phyloP scores from a whole-genome alignment of 2,888 invertebrate species.

The Xestobium rufovillosum region DNA sequence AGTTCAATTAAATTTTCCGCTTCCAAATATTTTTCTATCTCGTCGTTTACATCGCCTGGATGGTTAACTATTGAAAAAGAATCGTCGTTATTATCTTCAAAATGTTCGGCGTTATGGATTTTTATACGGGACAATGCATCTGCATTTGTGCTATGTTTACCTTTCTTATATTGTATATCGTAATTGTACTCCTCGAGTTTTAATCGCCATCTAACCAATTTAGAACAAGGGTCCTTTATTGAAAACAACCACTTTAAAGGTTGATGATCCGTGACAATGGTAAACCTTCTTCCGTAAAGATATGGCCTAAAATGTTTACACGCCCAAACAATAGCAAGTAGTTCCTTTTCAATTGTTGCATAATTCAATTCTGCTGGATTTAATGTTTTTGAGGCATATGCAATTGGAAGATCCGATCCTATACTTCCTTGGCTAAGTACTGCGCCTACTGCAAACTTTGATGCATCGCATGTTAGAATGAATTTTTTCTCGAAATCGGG shows the following conservation, averaged over 20 bases:
- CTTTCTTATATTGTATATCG: constrained; percentile 22
- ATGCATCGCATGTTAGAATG: too few relatives aligned
- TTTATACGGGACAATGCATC: constrained; percentile 11
- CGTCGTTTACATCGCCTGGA: constrained; percentile 1
- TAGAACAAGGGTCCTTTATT: constrained; percentile 21
- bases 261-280: constrained; percentile 29
- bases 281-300: constrained; percentile 27
- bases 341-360: constrained; percentile 25
- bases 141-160: constrained; percentile 19
- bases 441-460: too few relatives aligned
- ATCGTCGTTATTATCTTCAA: not conserved
- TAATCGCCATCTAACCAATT: constrained; percentile 27
- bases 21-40: not conserved
- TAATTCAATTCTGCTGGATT: too few relatives aligned
- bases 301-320: constrained; percentile 27
- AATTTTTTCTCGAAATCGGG: too few relatives aligned
- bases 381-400: constrained; percentile 25
- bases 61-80: not conserved
- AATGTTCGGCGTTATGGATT: too few relatives aligned
- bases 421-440: constrained; percentile 15
- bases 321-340: constrained; percentile 25
- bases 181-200: constrained; percentile 27
- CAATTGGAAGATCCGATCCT: constrained; percentile 21
- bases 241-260: constrained; percentile 24
- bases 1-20: not conserved